Conservation (phyloP, 2,888 invertebrate genomes). For the Strigamia crassipes region DNA sequence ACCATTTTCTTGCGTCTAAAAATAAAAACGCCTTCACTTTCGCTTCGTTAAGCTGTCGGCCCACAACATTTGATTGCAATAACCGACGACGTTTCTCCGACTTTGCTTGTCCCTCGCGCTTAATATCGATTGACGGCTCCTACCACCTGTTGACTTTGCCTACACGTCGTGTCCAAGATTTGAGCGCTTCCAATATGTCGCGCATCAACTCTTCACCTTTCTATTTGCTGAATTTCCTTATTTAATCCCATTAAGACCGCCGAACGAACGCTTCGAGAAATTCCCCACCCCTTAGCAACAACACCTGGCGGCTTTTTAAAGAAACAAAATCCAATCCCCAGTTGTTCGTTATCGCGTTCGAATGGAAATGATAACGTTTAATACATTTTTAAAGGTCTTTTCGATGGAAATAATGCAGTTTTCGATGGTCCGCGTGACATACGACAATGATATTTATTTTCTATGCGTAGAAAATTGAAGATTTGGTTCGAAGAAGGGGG, state of each 20-base stretch:
- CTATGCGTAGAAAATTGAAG: not conserved
- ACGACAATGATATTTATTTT: not conserved
- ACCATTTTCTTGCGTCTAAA: not conserved
- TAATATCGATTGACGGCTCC: constrained; percentile 25
- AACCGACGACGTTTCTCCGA: not conserved
- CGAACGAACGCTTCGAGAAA: no score
- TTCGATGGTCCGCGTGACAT: not conserved
- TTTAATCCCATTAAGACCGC: not conserved
- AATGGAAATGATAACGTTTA: not conserved
- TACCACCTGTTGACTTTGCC: constrained; percentile 17
- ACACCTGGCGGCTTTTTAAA: not conserved
- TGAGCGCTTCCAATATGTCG: not conserved
- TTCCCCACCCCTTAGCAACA: not conserved
- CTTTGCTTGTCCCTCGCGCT: not conserved
- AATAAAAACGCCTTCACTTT: not conserved
- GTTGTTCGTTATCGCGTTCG: not conserved
- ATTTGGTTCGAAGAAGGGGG: not conserved
- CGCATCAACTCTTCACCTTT: not conserved
- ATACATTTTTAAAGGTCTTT: not conserved
- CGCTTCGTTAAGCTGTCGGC: not conserved
- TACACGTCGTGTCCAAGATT: constrained; percentile 19
- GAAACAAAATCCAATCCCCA: not conserved
- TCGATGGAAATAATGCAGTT: not conserved
- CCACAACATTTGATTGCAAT: not conserved
- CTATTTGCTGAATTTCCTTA: not conserved